A percentile compares a stretch with the other conserved stretches of the same genome.
These are phyloP conservation scores for Agrochola lota DNA, from an alignment of 2,888 invertebrate species.

Conservation along the genomic window DNA sequence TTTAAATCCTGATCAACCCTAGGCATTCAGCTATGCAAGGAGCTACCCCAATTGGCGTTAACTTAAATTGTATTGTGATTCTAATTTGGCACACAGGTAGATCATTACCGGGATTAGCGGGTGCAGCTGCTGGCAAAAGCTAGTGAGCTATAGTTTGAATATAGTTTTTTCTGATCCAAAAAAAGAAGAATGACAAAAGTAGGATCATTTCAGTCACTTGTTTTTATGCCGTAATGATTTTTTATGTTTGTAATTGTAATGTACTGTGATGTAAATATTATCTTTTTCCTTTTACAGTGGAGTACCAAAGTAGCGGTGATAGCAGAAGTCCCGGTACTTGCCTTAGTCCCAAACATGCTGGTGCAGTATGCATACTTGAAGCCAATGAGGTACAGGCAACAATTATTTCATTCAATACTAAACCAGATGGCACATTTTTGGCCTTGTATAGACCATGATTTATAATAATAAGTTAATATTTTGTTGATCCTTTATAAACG, in stretches of 20 bases:
- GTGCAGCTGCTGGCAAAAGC: too few species aligned
- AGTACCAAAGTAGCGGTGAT: conserved; percentile 95
- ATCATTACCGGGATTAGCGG: too few species aligned
- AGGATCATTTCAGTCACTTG: not conserved
- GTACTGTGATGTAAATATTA: not conserved
- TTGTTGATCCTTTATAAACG: not conserved
- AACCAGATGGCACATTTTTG: not conserved
- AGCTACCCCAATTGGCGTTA: not conserved
- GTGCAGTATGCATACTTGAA: conserved; percentile 94
- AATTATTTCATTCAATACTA: not conserved
- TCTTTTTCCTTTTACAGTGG: conserved; percentile 90
- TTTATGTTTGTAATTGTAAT: too few species aligned
- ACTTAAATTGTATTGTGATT: not conserved
- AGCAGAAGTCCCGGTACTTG: conserved; percentile 94
- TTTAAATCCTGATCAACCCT: not conserved
- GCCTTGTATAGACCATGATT: too few species aligned
- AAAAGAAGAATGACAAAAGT: not conserved
- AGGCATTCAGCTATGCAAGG: not conserved
- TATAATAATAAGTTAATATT: not conserved
- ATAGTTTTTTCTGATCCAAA: not conserved
- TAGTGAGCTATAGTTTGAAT: not conserved
- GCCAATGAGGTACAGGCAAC: conserved; percentile 92
- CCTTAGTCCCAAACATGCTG: conserved; percentile 94
- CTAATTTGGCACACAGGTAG: too few species aligned
- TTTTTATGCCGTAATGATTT: too few species aligned